phyloP scores from a whole-genome alignment of 2,888 invertebrate species.

The Eupithecia tripunctaria region DNA sequence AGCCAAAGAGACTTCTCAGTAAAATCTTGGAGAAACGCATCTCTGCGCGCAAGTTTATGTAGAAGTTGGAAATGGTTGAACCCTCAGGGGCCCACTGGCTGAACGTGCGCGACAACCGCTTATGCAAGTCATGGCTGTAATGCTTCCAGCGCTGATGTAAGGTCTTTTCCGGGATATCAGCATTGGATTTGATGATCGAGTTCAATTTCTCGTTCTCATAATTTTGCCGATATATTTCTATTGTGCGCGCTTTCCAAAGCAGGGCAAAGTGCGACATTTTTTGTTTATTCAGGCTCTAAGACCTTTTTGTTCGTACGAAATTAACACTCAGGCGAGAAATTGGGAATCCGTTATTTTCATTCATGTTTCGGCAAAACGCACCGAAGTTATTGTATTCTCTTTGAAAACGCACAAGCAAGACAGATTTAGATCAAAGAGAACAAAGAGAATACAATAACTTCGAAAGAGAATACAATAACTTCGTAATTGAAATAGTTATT shows the following conservation, averaged over 20 bases:
- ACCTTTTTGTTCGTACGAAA: constrained; percentile 1
- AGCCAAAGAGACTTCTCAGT: constrained; percentile 86
- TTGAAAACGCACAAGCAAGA: too few species aligned
- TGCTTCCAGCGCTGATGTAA: constrained; percentile 78
- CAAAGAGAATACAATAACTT: too few species aligned
- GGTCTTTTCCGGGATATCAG: constrained; percentile 70
- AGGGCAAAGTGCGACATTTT: constrained; percentile 84
- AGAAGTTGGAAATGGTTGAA: constrained; percentile 63
- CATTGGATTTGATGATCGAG: constrained; percentile 75
- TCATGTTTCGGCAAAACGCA: constrained; percentile 18
- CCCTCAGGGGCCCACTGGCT: constrained; percentile 69
- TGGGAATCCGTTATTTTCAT: constrained; percentile 11
- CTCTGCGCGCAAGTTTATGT: constrained; percentile 72
- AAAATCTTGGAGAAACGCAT: constrained; percentile 83
- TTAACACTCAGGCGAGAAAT: background rate
- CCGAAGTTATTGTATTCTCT: too few species aligned
- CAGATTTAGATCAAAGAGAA: too few species aligned
- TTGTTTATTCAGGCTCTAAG: background rate
- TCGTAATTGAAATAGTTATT: too few species aligned
- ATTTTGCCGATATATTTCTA: constrained; percentile 75
- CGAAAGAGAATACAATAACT: too few species aligned
- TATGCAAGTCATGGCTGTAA: constrained; percentile 69
- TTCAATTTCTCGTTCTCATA: constrained; percentile 85
- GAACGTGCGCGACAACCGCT: constrained; percentile 67
- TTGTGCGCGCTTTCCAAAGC: constrained; percentile 81